Evolutionary conservation across 1,140 invertebrate species (phyloP), one percentile per base, ranked within the genome.

Genomic region (Globodera rostochiensis): DNA sequence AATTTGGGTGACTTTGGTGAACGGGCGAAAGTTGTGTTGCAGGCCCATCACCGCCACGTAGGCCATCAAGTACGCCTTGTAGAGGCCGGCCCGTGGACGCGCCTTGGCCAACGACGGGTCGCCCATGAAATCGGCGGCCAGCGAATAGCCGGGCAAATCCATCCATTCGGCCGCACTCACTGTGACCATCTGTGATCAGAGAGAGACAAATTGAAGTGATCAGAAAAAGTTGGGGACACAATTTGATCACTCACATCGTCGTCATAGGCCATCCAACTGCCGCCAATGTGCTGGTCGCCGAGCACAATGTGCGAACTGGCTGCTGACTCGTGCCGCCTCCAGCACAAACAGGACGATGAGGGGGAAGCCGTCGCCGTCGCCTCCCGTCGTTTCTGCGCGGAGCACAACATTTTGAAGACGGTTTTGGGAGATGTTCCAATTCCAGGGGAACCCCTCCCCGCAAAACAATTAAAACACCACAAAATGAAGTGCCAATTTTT

Each of bases 231-330:
- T 2, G 36, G 5, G 6, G 67, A 53, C 25, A 3, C 11, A 25
- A 21, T 7, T 45, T 8, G 46, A 8, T 46, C 64, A 76, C 45
- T 73, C 70, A 88, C 87, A 66, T 88, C 85, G 21, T 87, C 84
- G 77, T 89, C 88, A 73, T 88, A 89, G 0, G 67, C 80, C 50
- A 85, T 89, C 88, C 88, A 89, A 25, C 82, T 85, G 15, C 88
- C 88, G n/a, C 88, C 88, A 76, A 86, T 81, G 13, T 70, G 73
- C 53, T 81, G 82, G 45, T 87, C 87, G 7, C 88, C 88, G 21
- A 89, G 73, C 45, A 89, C 88, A 50, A 89, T 80, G 70, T 89
- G 88, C 21, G 84, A 66, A 64, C 88, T 60, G 57, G 57, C 15
- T 3, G 5, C 15, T 1, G 13, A 6, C 15, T 60, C 13, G 57